Conservation (phyloP, 2,888 invertebrate genomes). For the Eueremaeus valkanovi region DNA sequence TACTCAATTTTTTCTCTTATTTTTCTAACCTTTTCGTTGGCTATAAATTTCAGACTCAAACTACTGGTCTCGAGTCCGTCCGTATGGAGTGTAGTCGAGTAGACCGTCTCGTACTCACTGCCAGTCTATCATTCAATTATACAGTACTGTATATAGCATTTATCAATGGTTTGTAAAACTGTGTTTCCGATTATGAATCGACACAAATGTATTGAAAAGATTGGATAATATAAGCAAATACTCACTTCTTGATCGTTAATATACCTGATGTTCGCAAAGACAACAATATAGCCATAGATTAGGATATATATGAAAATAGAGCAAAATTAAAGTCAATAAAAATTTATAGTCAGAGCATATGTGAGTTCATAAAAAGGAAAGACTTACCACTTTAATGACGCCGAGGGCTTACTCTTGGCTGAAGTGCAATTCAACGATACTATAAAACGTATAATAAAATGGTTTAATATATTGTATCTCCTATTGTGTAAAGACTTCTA, state of each 20-base stretch:
- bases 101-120: slow-evolving; percentile 20
- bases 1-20: background rate
- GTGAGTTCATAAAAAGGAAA: background rate
- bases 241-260: slow-evolving; percentile 69
- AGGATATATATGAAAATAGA: background rate
- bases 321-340: background rate
- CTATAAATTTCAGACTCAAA: slow-evolving; percentile 43
- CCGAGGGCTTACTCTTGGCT: slow-evolving; percentile 66
- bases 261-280: slow-evolving; percentile 50
- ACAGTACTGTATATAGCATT: too few relatives aligned
- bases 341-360: background rate
- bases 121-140: slow-evolving; percentile 12
- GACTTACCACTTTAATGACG: slow-evolving; percentile 66
- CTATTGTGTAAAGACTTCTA: background rate
- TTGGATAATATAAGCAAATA: slow-evolving; percentile 6
- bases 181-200: background rate
- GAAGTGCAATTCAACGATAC: slow-evolving; percentile 71
- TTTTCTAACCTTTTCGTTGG: slow-evolving; percentile 42
- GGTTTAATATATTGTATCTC: slow-evolving; percentile 29
- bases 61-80: slow-evolving; percentile 46
- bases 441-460: slow-evolving; percentile 46
- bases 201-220: background rate
- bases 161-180: slow-evolving; percentile 1
- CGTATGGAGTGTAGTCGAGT: slow-evolving; percentile 42
- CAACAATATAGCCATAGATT: background rate